Evolutionary conservation across 2,113 vertebrate genomes (phyloP), one percentile per base, ranked within the genome.

Genomic region (Mohoua ochrocephala): DNA sequence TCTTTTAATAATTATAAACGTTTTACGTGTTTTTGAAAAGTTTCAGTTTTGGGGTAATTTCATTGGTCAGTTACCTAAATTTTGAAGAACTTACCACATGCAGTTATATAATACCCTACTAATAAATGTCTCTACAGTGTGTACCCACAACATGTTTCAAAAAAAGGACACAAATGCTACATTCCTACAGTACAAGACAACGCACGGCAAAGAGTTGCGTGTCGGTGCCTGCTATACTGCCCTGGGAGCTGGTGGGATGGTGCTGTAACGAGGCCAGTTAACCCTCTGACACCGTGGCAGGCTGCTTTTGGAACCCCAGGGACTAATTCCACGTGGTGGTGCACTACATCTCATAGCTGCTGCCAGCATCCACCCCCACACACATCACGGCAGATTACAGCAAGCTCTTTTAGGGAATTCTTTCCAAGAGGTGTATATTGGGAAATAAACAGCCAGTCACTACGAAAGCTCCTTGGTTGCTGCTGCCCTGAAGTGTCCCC

Each of bases 281-380:
- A 9, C 35, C 63, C 28, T n/a, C 28, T 16, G 2, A 56, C 47
- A 19, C 2, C 0, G 14, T 33, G 45, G 5, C 44, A 20, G 21
- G 27, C 33, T 69, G 57, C 44, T 30, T 60, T 76, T 45, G 74
- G 44, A 78, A 33, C 17, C 21, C n/a, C 27, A 30, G 1, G 9
- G 18, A 39, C 18, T 50, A 35, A 44, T 30, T 23, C 13, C 47
- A 27, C 9, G 0, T 50, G 33, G 6, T 68, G 26, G 8, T 27
- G 26, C 12, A 4, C 49, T 27, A 4, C 7, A 1, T 23, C 41
- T 60, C 49, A 4, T 9, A 14, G 42, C 42, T 74, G 50, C 52
- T 91, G 79, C 42, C 54, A 65, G 31, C 60, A 13, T 8, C 50
- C 47, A 17, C 27, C 21, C 59, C 30, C 50, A 12, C 20, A 49